Evolutionary conservation across 1,140 invertebrate species (phyloP), one percentile per base, ranked within the genome.

Genomic region (Cepaea nemoralis): DNA sequence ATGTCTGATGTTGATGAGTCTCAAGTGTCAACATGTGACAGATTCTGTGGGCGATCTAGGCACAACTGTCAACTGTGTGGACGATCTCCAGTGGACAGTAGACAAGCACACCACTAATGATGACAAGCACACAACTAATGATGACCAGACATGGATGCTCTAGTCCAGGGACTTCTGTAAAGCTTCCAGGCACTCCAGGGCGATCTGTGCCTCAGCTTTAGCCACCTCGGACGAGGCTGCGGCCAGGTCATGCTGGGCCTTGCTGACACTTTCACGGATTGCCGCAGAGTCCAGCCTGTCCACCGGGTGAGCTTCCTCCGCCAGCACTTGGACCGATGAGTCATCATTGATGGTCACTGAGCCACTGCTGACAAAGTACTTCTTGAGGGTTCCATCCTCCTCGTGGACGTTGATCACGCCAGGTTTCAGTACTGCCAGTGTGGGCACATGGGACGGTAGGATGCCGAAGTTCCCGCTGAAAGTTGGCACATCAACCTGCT

Each of bases 321-420:
- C 98, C 71, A 99, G 92, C 81, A 99, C 94, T 94, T 99, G 98
- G 82, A 99, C 98, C 88, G 96, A 97, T 22, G 97, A 98, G 91
- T 99, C 98, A 86, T 98, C 97, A 93, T 99, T 99, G 83, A 99
- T 97, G 45, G 98, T 98, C 66, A 99, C 93, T 24, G 98, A 97
- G 67, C 99, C 99, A 90, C 97, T 99, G 81, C 98, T 99, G 22
- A 99, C 98, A 93, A 93, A 93, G 85, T 87, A 95, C 92, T 97
- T 98, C 88, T 95, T 97, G 0, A 94, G 90, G 80, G 93, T 93
- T 69, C 97, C 97, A 90, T 97, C 95, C 86, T 95, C 94, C 92
- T 99, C 97, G 87, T 94, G 95, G 8, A 99, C 97, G 81, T 96
- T 96, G 0, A 99, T 95, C 77, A 99, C 95, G 63, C 99, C 99